Base-by-base conservation (phyloP, 1,140 invertebrate genomes). In the Lysiphlebus fabarum region DNA sequence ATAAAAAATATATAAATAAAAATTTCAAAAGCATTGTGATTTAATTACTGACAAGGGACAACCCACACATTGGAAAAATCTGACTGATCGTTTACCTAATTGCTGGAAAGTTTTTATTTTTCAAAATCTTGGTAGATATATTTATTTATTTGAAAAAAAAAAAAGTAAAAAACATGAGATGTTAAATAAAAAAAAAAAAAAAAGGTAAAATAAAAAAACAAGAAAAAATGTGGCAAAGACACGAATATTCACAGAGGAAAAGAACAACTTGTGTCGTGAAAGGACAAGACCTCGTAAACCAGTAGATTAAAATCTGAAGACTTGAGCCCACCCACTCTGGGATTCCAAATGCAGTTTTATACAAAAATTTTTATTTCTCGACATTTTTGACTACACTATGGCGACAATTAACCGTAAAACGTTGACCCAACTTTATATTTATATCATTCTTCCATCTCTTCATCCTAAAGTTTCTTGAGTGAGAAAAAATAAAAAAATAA, bases 221-320 rank as follows among this genome's bases (percentile, higher is more conserved):
- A 12, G 12, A 7, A n/a, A 7, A 11, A 41, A 11, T 41, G 12
- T 9, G 12, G 9, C 9, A n/a, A 11, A 45, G 9, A 11, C 43
- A 45, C 43, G 12, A 45, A 45, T 45, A n/a, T 14, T 45, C 43
- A 14, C 43, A 11, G 14, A 49, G 44, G 34, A 33, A 51, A 51
- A 9, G 38, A 36, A 51, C 49, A 51, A 51, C 36, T 33, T 38
- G 49, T 51, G 49, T 51, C 49, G 49, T 51, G 36, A 11, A 51
- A 34, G 50, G 36, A 58, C 43, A 53, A 58, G 60, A 58, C 48
- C 56, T 58, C 60, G 48, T 62, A 58, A 57, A 58, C 48, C 60
- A 61, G 40, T 14, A 62, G 60, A 62, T 62, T 62, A 62, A 50
- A 49, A 62, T 62, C 60, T 62, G 60, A 62, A 44, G 45, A 53